These are phyloP conservation scores for Proterorhinus semilunaris DNA, from an alignment of 2,113 vertebrate genomes.

Conservation along the genomic window DNA sequence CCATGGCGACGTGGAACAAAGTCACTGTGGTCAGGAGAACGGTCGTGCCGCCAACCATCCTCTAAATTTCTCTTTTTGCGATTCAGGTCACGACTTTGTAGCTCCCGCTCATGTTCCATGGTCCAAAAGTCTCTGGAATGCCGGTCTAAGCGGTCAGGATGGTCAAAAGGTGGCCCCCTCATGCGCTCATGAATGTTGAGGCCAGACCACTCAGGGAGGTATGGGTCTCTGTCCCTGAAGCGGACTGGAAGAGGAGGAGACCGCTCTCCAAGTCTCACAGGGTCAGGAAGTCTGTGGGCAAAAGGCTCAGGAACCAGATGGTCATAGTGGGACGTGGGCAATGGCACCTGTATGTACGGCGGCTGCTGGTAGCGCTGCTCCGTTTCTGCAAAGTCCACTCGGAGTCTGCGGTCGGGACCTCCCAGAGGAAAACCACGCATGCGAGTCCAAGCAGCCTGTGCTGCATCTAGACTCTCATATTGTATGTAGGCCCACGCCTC, in stretches of 20 bases:
- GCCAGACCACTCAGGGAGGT: slow-evolving; percentile 85
- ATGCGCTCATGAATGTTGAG: slow-evolving; percentile 84
- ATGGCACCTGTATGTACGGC: slow-evolving; percentile 88
- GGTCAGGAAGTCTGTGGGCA: slow-evolving; percentile 83
- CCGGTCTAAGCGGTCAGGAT: slow-evolving; percentile 84
- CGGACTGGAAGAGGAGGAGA: slow-evolving; percentile 85
- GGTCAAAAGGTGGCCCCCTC: slow-evolving; percentile 81
- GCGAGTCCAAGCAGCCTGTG: slow-evolving; percentile 92
- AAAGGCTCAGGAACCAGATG: slow-evolving; percentile 84
- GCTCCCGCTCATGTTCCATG: slow-evolving; percentile 81
- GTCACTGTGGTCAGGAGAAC: slow-evolving; percentile 86
- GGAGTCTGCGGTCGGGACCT: slow-evolving; percentile 88
- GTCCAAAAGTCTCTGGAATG: slow-evolving; percentile 87
- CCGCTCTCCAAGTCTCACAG: slow-evolving; percentile 85
- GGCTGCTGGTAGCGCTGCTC: slow-evolving; percentile 91
- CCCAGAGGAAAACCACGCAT: slow-evolving; percentile 96
- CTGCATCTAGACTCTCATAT: slow-evolving; percentile 96
- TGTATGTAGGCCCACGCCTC: slow-evolving; percentile 98
- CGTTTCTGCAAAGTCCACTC: slow-evolving; percentile 96
- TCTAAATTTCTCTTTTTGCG: slow-evolving; percentile 85
- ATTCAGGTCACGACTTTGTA: slow-evolving; percentile 80
- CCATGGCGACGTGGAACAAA: slow-evolving; percentile 83
- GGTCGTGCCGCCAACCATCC: slow-evolving; percentile 84
- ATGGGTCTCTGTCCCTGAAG: slow-evolving; percentile 89
- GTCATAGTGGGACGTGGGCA: slow-evolving; percentile 87